Evolutionary conservation across 2,888 invertebrate species (phyloP).

Genomic region (Xestia xanthographa): DNA sequence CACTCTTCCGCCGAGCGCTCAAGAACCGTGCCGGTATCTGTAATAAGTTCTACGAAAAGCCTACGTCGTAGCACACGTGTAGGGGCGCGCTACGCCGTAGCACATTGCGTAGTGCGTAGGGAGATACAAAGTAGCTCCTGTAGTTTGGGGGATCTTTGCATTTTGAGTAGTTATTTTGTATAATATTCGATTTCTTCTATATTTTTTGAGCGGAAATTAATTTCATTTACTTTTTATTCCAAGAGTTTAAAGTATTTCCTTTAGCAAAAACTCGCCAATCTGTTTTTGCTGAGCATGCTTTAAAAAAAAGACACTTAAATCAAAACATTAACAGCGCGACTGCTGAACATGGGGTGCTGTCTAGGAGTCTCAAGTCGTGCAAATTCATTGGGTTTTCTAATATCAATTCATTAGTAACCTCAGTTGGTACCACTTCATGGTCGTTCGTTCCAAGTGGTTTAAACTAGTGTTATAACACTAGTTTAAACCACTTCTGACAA

Average conservation of each 20-base stretch:
- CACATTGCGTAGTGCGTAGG: constrained; percentile 3
- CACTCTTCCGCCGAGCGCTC: too few relatives aligned
- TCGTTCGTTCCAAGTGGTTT: too few relatives aligned
- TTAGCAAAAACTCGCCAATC: not conserved
- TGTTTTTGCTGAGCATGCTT: not conserved
- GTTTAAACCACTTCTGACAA: too few relatives aligned
- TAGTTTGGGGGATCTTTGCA: not conserved
- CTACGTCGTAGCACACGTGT: constrained; percentile 8
- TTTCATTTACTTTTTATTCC: not conserved
- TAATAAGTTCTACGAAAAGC: not conserved
- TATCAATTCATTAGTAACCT: not conserved
- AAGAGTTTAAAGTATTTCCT: not conserved
- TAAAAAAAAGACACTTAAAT: not conserved
- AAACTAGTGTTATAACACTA: too few relatives aligned
- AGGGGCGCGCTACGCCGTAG: constrained; percentile 27
- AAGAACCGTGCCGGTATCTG: too few relatives aligned
- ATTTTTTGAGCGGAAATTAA: too few relatives aligned
- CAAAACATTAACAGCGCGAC: too few relatives aligned
- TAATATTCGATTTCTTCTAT: not conserved
- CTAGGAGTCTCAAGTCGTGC: not conserved
- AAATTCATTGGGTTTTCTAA: not conserved
- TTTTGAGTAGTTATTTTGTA: not conserved
- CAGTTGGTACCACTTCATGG: not conserved
- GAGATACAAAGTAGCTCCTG: not conserved
- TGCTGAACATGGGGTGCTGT: not conserved